Percentiles rank a stretch among this genome's conserved stretches.
phyloP scores from a whole-genome alignment of 2,888 invertebrate genomes.

The Alviniconcha strummeri region DNA sequence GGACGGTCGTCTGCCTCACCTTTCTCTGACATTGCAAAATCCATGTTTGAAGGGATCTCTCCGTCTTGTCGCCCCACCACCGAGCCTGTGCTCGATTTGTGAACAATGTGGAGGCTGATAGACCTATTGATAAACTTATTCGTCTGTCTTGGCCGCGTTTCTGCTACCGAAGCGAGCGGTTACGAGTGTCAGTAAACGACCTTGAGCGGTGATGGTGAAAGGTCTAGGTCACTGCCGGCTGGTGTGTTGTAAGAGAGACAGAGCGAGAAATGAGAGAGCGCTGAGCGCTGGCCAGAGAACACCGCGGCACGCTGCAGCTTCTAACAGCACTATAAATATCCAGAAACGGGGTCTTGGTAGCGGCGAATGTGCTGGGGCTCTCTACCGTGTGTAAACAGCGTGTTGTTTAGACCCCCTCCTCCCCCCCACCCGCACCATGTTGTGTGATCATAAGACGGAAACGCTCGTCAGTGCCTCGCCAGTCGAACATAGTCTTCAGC shows the following conservation, averaged over 20 bases:
- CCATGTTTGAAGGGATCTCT: not conserved
- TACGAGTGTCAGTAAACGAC: constrained; percentile 10
- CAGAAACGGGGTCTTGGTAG: no score
- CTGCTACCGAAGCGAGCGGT: not conserved
- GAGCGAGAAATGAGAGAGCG: not conserved
- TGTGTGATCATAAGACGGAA: not conserved
- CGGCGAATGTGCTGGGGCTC: not conserved
- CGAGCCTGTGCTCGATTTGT: no score
- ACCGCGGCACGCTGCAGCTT: no score
- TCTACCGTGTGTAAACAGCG: constrained; percentile 5
- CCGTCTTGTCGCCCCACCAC: no score
- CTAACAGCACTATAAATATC: not conserved
- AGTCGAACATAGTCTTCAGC: not conserved
- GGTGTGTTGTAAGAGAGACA: not conserved
- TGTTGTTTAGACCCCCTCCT: not conserved
- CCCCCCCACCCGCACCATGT: constrained; percentile 7
- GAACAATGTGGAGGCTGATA: not conserved
- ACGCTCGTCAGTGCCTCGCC: not conserved
- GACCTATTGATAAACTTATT: not conserved
- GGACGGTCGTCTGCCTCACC: constrained; percentile 18
- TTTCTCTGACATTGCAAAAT: constrained; percentile 28
- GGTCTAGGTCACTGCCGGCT: constrained; percentile 9
- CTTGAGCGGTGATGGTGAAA: constrained; percentile 25
- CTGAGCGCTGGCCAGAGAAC: not conserved
- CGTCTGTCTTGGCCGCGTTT: not conserved